phyloP scores from a whole-genome alignment of 2,888 invertebrate genomes.

The Sinopyrophorus schimmeli region DNA sequence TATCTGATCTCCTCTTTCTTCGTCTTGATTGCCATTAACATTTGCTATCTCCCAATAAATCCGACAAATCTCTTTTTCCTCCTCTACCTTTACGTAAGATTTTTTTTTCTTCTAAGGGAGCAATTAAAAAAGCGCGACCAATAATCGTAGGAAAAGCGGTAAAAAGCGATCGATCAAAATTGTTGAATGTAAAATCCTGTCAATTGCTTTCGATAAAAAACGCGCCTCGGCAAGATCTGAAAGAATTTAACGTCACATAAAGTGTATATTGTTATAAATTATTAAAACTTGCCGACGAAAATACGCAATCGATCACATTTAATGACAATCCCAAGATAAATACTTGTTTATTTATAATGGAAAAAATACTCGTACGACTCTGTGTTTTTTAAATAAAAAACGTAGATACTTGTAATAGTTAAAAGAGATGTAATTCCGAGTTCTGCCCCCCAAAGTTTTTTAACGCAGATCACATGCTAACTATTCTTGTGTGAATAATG shows the following conservation, averaged over 20 bases:
- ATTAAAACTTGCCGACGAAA: conserved; percentile 39
- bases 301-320: conserved; percentile 37
- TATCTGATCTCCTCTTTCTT: too few species aligned
- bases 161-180: not conserved
- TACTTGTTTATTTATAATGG: conserved; percentile 30
- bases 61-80: too few species aligned
- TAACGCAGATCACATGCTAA: conserved; percentile 23
- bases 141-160: not conserved
- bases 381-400: too few species aligned
- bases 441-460: conserved; percentile 13
- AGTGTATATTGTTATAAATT: conserved; percentile 37
- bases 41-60: too few species aligned
- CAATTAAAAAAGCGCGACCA: conserved; percentile 4
- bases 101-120: too few species aligned
- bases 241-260: conserved; percentile 17
- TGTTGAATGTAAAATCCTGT: not conserved
- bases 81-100: too few species aligned
- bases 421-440: conserved; percentile 6
- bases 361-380: too few species aligned
- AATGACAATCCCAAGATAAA: conserved; percentile 38
- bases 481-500: conserved; percentile 27
- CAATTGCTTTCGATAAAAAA: not conserved
- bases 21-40: too few species aligned
- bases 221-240: conserved; percentile 20
- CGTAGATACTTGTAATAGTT: too few species aligned